Percentiles rank a stretch among this genome's conserved stretches.
These are phyloP conservation scores for Lasioglossum leucozonium DNA, from an alignment of 2,888 invertebrate genomes.

Conservation along the genomic window DNA sequence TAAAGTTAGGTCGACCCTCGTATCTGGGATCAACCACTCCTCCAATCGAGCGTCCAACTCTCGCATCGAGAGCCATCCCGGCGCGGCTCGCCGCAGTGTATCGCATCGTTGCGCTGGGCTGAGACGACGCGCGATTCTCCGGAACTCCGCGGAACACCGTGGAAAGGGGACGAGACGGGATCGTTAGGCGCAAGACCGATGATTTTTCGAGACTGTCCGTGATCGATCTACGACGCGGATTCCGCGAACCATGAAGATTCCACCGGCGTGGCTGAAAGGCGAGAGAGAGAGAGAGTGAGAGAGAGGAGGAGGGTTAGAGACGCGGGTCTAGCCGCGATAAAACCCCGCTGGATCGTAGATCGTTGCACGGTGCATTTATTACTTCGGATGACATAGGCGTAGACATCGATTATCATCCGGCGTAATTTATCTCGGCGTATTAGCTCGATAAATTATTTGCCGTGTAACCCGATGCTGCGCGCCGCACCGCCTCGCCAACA, in stretches of 20 bases:
- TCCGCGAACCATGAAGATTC: conserved; percentile 44
- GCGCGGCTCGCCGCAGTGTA: background rate
- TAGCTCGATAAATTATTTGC: conserved; percentile 51
- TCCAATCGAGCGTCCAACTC: conserved; percentile 69
- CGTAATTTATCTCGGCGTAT: conserved; percentile 54
- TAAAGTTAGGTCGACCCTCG: conserved; percentile 79
- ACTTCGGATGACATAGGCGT: conserved; percentile 59
- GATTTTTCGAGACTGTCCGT: conserved; percentile 53
- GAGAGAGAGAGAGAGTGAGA: background rate
- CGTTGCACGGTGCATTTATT: conserved; percentile 52
- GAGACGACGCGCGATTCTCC: conserved; percentile 54
- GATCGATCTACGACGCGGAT: conserved; percentile 39
- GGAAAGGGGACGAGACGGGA: conserved; percentile 47
- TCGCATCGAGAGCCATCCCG: background rate
- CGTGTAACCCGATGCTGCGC: conserved; percentile 50
- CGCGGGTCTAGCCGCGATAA: conserved; percentile 25
- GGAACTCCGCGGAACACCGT: conserved; percentile 64
- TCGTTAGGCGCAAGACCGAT: conserved; percentile 42
- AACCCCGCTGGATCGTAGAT: conserved; percentile 46
- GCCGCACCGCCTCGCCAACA: conserved; percentile 29
- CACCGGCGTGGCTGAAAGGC: background rate
- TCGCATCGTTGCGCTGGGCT: background rate
- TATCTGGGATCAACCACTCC: conserved; percentile 81
- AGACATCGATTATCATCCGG: conserved; percentile 60
- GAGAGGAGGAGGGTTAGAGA: background rate